These are phyloP conservation scores for Pissodes strobi DNA, from an alignment of 1,140 invertebrate species.

Conservation along the genomic window DNA sequence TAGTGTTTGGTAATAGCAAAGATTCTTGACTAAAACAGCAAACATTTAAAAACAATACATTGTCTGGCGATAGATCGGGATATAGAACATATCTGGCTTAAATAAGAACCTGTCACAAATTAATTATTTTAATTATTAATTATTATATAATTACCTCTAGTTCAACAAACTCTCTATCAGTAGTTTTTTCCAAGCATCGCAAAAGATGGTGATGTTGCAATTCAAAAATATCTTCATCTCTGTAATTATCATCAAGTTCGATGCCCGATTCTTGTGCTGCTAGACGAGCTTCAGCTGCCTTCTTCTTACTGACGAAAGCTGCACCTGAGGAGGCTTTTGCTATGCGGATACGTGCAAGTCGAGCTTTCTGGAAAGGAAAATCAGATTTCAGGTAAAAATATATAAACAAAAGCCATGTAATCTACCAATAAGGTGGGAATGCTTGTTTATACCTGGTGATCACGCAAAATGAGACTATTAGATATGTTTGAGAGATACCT, in stretches of 20 bases:
- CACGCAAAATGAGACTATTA: no score
- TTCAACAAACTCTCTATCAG: constrained; percentile 96
- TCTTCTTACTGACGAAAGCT: constrained; percentile 98
- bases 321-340: constrained; percentile 99
- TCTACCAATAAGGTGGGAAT: no score
- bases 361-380: constrained; percentile 90
- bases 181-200: constrained; percentile 96
- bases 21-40: no score
- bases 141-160: constrained; percentile 75
- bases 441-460: no score
- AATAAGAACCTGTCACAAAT: not conserved
- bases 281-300: constrained; percentile 93
- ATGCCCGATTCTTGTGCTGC: constrained; percentile 90
- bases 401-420: not conserved
- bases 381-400: constrained; percentile 26
- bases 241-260: constrained; percentile 83
- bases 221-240: constrained; percentile 97
- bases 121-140: not conserved
- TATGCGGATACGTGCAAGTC: constrained; percentile 94
- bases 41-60: no score
- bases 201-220: constrained; percentile 98
- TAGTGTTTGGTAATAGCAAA: no score
- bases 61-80: no score
- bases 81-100: no score
- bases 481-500: no score